Base-by-base conservation (phyloP, 1,140 invertebrate genomes). In the Halictus rubicundus region DNA sequence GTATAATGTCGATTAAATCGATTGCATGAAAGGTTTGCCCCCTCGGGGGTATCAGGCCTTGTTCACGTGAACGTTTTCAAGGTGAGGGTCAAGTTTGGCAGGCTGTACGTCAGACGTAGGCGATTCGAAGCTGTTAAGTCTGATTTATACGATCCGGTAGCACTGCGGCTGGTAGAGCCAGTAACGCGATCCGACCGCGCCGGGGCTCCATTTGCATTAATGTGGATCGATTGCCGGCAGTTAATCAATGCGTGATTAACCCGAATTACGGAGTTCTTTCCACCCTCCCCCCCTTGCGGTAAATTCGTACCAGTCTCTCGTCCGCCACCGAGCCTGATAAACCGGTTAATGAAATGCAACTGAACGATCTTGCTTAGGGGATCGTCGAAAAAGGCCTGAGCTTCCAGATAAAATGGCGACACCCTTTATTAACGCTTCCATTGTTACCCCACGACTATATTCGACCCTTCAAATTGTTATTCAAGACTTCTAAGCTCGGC, bases 241-340 rank as follows among this genome's bases (percentile, higher is more conserved):
- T 66, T 66, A 66, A 66, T 66, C 64, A 66, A 66, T 39, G 39
- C 64, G 64, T 66, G 64, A 66, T 66, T 66, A 66, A 66, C 64
- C 39, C 14, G 39, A 66, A 66, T 66, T 25, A 66, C 64, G n/a
- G 64, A n/a, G 32, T 39, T 66, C 37, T 39, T 66, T 66, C 37
- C 32, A 32, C 3, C 37, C n/a, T n/a, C n/a, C n/a, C n/a, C n/a
- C 12, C 10, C 2, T 0, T 19, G 39, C 3, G n/a, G 10, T 46
- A 14, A 66, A 66, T 46, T 23, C 37, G 12, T 5, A 46, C 12
- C 21, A 7, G n/a, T 65, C 23, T 25, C 63, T 19, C 21, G 14
- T 21, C 7, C 12, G 39, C 21, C 21, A n/a, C 21, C 8, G 1
- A 9, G 1, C n/a, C n/a, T 12, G 64, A 46, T 46, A 7, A 66